Evolutionary conservation across 2,888 invertebrate genomes (phyloP), one percentile per base, ranked within the genome.

Genomic region (Willowsia nigromaculata): DNA sequence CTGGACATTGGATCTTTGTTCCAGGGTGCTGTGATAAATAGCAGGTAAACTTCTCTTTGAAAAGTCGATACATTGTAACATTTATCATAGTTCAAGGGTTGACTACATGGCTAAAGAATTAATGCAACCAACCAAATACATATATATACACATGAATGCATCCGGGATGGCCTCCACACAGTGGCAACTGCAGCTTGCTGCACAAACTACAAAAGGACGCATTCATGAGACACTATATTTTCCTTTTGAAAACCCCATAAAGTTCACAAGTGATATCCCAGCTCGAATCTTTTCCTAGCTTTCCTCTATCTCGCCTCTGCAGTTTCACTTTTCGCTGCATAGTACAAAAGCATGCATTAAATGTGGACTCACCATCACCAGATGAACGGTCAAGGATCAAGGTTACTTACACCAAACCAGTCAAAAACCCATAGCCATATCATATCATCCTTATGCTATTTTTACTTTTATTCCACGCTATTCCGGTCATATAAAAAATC

Each of bases 311-410:
- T 27, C 53, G 11, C 18, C 22, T 18, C 53, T 53, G 22, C 53
- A 53, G n/a, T 53, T 53, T 56, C 25, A 22, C n/a, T 56, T 56
- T 56, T 22, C 56, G 25, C 43, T 43, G 43, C 13, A 43, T n/a
- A 9, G 50, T 3, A 50, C n/a, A 18, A 50, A 18, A 18, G 5
- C 1, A 18, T 18, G 1, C 18, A 50, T 50, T n/a, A 18, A n/a
- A 9, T 27, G 13, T 30, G 30, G 27, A 30, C 11, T 30, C 59
- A 1, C 30, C 18, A 33, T n/a, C 7, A 37, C 2, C 33, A 65
- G 15, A 33, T 15, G 37, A 65, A 37, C 65, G 65, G 65, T 65
- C 65, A 65, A 65, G 65, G 65, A 65, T 65, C 65, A 65, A 65
- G 65, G 65, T 65, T 65, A 65, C 65, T 18, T 33, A 15, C 30